These are phyloP conservation scores for Aspidiotus rigidus DNA, from an alignment of 2,888 invertebrate species.

Conservation along the genomic window DNA sequence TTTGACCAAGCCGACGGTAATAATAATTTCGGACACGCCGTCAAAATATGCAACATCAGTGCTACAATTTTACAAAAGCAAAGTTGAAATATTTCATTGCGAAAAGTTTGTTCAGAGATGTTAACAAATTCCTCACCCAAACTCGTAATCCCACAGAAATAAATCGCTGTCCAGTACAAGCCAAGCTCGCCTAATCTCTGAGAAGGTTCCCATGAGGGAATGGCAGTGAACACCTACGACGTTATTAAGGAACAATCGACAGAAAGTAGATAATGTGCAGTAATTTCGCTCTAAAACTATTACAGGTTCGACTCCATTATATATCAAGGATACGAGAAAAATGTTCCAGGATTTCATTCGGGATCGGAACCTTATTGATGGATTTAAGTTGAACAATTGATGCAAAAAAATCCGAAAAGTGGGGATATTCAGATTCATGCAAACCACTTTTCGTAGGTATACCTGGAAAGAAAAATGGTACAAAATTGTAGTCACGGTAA, in stretches of 20 bases:
- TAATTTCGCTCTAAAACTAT: neutral
- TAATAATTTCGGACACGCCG: conserved; percentile 85
- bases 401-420: conserved; percentile 56
- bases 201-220: conserved; percentile 94
- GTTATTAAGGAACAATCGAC: conserved; percentile 35
- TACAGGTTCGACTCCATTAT: neutral
- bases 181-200: conserved; percentile 94
- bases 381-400: conserved; percentile 70
- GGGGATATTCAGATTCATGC: conserved; percentile 83
- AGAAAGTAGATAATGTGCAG: neutral
- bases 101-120: too few relatives aligned
- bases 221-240: conserved; percentile 82
- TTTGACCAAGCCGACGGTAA: conserved; percentile 81
- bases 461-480: conserved; percentile 44
- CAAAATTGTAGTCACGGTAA: neutral
- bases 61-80: conserved; percentile 44
- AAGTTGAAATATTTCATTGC: too few relatives aligned
- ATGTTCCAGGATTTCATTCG: conserved; percentile 88
- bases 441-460: conserved; percentile 81
- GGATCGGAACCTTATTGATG: conserved; percentile 75
- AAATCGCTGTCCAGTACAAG: conserved; percentile 94
- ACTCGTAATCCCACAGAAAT: conserved; percentile 96
- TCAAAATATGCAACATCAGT: conserved; percentile 94
- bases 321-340: conserved; percentile 77
- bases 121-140: conserved; percentile 49